Evolutionary conservation across 2,888 invertebrate genomes (phyloP).

Genomic region (Lasioglossum pauxillum): DNA sequence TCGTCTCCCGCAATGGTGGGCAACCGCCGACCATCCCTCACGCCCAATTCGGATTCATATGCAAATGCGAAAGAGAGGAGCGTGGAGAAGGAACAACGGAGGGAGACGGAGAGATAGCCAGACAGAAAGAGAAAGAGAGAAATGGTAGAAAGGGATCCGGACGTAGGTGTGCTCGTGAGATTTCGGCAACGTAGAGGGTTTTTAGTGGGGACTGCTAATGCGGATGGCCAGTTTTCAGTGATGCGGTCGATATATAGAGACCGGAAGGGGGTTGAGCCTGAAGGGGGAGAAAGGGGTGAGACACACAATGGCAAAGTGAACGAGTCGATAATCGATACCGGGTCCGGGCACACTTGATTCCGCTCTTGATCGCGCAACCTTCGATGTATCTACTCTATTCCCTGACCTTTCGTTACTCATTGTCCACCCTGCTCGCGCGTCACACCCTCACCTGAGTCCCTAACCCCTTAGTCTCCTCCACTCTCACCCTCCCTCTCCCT

Average conservation of each 20-base stretch:
- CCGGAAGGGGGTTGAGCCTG: neutral
- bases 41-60: conserved; percentile 79
- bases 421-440: conserved; percentile 21
- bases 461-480: neutral
- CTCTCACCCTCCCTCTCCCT: neutral
- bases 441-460: conserved; percentile 7
- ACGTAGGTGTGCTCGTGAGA: conserved; percentile 48
- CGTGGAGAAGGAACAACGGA: neutral
- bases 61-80: conserved; percentile 71
- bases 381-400: conserved; percentile 33
- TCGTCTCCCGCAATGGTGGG: conserved; percentile 53
- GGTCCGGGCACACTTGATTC: conserved; percentile 22
- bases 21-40: conserved; percentile 64
- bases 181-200: conserved; percentile 63
- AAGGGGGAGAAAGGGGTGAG: neutral
- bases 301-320: conserved; percentile 37
- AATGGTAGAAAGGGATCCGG: neutral
- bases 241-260: conserved; percentile 45
- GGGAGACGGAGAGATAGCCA: neutral
- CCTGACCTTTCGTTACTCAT: conserved; percentile 44
- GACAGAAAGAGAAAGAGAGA: neutral
- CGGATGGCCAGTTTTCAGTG: conserved; percentile 76
- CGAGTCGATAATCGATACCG: conserved; percentile 58
- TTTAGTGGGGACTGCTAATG: conserved; percentile 72
- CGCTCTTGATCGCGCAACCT: conserved; percentile 30